Evolutionary conservation across 1,140 invertebrate species (phyloP).

Genomic region (Lutraria rhynchaena): DNA sequence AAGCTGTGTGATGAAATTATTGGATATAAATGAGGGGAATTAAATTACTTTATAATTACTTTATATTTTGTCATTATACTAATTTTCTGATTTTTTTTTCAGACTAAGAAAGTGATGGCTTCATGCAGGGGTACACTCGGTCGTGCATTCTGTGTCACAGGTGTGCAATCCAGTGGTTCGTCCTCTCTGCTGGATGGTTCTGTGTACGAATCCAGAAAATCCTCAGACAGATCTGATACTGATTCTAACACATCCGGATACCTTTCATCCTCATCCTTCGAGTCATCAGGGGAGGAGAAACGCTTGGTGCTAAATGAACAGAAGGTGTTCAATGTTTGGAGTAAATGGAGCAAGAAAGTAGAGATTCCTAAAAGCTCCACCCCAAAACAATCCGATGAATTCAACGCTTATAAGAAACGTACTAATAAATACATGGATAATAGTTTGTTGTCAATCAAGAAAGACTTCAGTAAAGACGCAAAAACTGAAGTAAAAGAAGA

Average conservation of each 20-base stretch:
- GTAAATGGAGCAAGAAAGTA: conserved; percentile 10
- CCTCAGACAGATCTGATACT: conserved; percentile 13
- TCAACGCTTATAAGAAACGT: conserved; percentile 7
- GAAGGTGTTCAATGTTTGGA: conserved; percentile 49
- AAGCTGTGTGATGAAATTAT: no score
- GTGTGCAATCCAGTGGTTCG: not conserved
- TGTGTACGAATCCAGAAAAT: conserved; percentile 3
- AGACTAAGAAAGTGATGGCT: conserved; percentile 22
- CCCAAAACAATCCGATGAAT: conserved; percentile 19
- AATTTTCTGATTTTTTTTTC: not conserved
- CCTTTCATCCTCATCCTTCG: conserved; percentile 50
- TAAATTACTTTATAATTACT: no score
- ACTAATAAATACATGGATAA: not conserved
- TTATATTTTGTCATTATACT: no score
- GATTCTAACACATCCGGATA: conserved; percentile 56
- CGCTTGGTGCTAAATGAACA: conserved; percentile 43
- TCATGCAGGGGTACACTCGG: not conserved
- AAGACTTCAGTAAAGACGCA: conserved; percentile 8
- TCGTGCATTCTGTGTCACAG: conserved; percentile 50
- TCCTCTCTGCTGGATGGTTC: not conserved
- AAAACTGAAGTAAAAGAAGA: not conserved
- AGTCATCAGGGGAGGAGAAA: conserved; percentile 55
- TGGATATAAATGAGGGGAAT: no score
- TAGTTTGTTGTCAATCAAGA: conserved; percentile 39
- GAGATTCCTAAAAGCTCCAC: conserved; percentile 44